Percentiles rank a stretch among this genome's conserved stretches.
phyloP scores from a whole-genome alignment of 2,113 vertebrate genomes.

The Sebastes fasciatus region DNA sequence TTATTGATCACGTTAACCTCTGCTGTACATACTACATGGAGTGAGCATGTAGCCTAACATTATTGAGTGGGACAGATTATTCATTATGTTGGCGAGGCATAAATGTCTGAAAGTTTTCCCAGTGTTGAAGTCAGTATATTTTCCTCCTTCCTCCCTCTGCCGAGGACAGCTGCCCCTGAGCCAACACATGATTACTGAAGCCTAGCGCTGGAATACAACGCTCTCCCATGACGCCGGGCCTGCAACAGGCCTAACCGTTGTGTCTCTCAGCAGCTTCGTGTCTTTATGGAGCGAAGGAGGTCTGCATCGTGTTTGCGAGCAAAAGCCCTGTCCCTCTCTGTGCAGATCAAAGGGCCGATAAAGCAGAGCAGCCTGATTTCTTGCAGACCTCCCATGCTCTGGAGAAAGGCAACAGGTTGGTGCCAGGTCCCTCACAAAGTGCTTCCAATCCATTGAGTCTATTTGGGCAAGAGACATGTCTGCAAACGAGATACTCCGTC shows the following conservation, averaged over 20 bases:
- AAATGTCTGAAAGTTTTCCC: conserved; percentile 80
- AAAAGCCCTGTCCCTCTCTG: conserved; percentile 39
- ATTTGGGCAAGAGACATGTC: conserved; percentile 75
- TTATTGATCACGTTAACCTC: conserved; percentile 30
- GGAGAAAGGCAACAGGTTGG: conserved; percentile 69
- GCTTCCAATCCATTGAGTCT: conserved; percentile 69
- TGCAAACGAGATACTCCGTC: conserved; percentile 75
- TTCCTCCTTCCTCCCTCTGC: conserved; percentile 68
- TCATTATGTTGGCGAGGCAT: conserved; percentile 76
- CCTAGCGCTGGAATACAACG: conserved; percentile 60
- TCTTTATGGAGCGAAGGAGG: conserved; percentile 41
- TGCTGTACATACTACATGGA: conserved; percentile 29
- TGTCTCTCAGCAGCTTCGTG: conserved; percentile 32
- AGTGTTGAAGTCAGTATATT: conserved; percentile 78
- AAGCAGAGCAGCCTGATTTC: conserved; percentile 24
- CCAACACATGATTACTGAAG: conserved; percentile 75
- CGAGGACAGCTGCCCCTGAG: conserved; percentile 67
- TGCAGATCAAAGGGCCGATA: conserved; percentile 59
- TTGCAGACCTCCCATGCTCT: conserved; percentile 67
- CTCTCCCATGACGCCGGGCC: conserved; percentile 57
- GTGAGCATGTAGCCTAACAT: conserved; percentile 48
- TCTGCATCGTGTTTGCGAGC: conserved; percentile 64
- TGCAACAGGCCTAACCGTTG: conserved; percentile 43
- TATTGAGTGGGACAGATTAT: conserved; percentile 77
- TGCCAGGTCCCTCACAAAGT: conserved; percentile 68